These are phyloP conservation scores for Drosophila mauritiana DNA, from an alignment of 1,140 invertebrate species.

Conservation along the genomic window DNA sequence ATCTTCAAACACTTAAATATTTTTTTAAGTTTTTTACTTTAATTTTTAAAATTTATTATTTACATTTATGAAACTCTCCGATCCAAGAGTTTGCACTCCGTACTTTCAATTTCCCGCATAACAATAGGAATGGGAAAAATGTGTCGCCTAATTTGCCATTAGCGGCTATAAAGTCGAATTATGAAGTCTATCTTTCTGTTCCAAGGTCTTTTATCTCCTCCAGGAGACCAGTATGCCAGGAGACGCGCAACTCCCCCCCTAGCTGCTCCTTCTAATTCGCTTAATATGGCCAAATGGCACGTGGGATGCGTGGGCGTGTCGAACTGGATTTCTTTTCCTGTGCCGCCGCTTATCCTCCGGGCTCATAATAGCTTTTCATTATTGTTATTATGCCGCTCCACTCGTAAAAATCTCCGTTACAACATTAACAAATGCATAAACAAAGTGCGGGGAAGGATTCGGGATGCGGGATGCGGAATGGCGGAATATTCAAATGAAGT, in stretches of 20 bases:
- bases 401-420: conserved; percentile 83
- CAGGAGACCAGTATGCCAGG: neutral
- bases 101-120: conserved; percentile 47
- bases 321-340: conserved; percentile 58
- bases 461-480: neutral
- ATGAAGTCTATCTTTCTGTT: conserved; percentile 44
- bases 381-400: conserved; percentile 80
- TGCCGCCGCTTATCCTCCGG: conserved; percentile 63
- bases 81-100: neutral
- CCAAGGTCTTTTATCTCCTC: conserved; percentile 13
- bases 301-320: conserved; percentile 56
- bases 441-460: conserved; percentile 51
- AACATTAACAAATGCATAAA: conserved; percentile 84
- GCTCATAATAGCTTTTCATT: conserved; percentile 84
- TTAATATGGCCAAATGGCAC: conserved; percentile 81
- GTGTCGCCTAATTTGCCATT: conserved; percentile 79
- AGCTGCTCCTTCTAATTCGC: conserved; percentile 61
- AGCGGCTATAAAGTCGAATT: conserved; percentile 78
- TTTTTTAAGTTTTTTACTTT: no score
- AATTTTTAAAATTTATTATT: no score
- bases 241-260: neutral
- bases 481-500: conserved; percentile 83
- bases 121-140: conserved; percentile 22
- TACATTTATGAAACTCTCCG: neutral
- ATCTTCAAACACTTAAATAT: no score